Conservation (phyloP, 23 tunicate genomes). For the Halocynthia aurantium region DNA sequence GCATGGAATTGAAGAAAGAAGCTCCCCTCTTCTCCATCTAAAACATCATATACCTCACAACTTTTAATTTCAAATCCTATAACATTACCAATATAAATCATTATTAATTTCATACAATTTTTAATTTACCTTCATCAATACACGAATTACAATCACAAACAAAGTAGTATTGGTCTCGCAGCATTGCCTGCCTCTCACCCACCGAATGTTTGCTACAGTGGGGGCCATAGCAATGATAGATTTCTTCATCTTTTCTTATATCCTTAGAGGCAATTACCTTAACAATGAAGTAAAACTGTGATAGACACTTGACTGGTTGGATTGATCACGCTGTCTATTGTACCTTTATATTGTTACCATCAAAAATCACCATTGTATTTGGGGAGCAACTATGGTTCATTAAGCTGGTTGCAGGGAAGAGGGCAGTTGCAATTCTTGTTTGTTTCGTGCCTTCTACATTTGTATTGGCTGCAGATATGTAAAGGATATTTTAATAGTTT, state of each 20-base stretch:
- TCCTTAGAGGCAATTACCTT: slow-evolving; percentile 17
- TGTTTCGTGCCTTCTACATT: slow-evolving; percentile 7
- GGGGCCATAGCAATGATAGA: slow-evolving; percentile 76
- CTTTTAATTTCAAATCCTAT: not conserved
- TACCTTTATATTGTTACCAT: slow-evolving; percentile 36
- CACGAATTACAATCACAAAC: slow-evolving; percentile 52
- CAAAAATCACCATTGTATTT: slow-evolving; percentile 44
- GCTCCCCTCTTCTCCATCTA: slow-evolving; percentile 32
- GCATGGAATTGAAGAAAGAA: slow-evolving; percentile 63
- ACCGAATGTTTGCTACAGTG: slow-evolving; percentile 39
- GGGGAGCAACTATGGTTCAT: slow-evolving; percentile 73
- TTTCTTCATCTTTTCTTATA: slow-evolving; percentile 35
- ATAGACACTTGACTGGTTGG: not conserved
- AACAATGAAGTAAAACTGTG: too few species aligned
- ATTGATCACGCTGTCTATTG: not conserved
- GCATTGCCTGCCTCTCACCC: slow-evolving; percentile 46
- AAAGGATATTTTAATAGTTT: too few species aligned
- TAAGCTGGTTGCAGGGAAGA: slow-evolving; percentile 41
- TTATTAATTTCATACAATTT: slow-evolving; percentile 9
- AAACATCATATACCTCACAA: slow-evolving; percentile 3
- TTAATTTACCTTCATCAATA: slow-evolving; percentile 3
- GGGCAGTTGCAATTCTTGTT: slow-evolving; percentile 49
- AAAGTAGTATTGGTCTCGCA: slow-evolving; percentile 66
- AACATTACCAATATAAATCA: not conserved
- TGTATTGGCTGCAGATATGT: not conserved